Evolutionary conservation across 2,113 vertebrate species (phyloP).

Genomic region (Machaerirhynchus nigripectus): DNA sequence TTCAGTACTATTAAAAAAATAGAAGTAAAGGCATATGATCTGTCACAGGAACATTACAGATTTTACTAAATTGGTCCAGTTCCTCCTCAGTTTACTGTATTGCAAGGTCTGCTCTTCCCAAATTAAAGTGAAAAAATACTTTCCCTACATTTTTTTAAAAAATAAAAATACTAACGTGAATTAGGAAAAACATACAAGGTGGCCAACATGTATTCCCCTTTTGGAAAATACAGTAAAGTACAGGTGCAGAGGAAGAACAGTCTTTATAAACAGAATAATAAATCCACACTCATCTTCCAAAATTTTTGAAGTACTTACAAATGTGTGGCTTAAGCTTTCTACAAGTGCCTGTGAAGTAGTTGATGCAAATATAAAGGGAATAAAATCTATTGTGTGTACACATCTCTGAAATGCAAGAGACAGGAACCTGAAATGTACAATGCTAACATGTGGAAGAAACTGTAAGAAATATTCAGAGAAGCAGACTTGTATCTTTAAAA

Average conservation of each 20-base stretch:
- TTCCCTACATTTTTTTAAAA: neutral
- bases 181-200: neutral
- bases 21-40: neutral
- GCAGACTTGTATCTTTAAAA: neutral
- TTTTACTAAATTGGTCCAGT: neutral
- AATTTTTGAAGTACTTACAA: neutral
- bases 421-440: neutral
- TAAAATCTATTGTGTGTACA: neutral
- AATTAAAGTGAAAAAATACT: neutral
- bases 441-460: neutral
- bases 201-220: neutral
- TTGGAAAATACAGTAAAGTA: neutral
- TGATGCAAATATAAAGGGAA: neutral
- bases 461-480: neutral
- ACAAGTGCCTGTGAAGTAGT: neutral
- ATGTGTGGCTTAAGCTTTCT: neutral
- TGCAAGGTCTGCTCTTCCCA: neutral
- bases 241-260: neutral
- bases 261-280: neutral
- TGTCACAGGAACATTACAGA: neutral
- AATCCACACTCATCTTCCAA: neutral
- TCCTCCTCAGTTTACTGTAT: neutral
- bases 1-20: neutral
- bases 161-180: neutral
- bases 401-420: neutral